Evolutionary conservation across 2,797 vertebrate species (phyloP), one percentile per base, ranked within the genome.

Genomic region (Phataginus tetradactyla): DNA sequence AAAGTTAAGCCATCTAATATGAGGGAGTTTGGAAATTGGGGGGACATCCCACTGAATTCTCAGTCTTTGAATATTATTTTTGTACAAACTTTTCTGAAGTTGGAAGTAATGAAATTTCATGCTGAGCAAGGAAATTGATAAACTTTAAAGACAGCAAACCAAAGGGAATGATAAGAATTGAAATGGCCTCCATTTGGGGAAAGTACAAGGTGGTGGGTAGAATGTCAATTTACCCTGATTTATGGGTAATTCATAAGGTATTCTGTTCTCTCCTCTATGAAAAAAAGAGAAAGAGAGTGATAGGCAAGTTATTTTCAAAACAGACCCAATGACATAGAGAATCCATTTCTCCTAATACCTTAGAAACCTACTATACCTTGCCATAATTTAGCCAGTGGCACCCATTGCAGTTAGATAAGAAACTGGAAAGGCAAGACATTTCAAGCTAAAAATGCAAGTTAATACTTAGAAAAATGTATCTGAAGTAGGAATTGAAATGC

Each of bases 191-290:
- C 74, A 42, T 92, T 95, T 66, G 66, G n/a, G 69, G 51, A 92
- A 93, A 79, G 74, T 8, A 77, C 37, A 71, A 51, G 45, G 74
- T 18, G 34, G 71, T 93, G 37, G 68, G 55, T 20, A 91, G 29
- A 84, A 72, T 87, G 21, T 37, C 27, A 78, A n/a, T 79, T 95
- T 29, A 61, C 63, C 92, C 90, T 91, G 42, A 90, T 61, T 96
- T 53, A 11, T 77, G 39, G 27, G 68, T 32, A 32, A 18, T 86
- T 81, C n/a, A 37, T 94, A 68, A 84, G 32, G 9, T 61, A 69
- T 27, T 91, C 78, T 79, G 18, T 32, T 85, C 61, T 83, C 15
- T 55, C 34, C 9, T 57, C 25, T 23, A 77, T n/a, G 66, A 96
- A 68, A 88, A 68, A 85, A 42, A 90, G 71, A 68, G 18, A 72